Evolutionary conservation across 2,113 vertebrate species (phyloP).

Genomic region (Upupa epops): DNA sequence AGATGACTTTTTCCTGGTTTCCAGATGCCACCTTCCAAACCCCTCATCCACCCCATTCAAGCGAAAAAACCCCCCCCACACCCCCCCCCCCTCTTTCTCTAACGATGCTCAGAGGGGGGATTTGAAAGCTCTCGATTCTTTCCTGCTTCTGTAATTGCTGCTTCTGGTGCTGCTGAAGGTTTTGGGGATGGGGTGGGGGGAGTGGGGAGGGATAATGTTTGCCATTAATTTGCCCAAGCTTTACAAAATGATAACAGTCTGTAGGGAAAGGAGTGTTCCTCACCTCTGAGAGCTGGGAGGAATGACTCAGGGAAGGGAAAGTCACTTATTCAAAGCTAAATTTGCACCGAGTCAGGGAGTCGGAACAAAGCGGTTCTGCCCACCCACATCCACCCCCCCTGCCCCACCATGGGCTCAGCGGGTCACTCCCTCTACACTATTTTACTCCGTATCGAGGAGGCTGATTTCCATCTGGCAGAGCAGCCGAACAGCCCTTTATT

Average conservation of each 20-base stretch:
- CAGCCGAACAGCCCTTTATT: not conserved
- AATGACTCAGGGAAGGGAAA: slow-evolving; percentile 16
- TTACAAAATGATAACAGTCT: not conserved
- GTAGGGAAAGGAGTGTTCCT: not conserved
- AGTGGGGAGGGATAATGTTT: not conserved
- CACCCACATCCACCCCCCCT: no score
- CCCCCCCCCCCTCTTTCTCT: not conserved
- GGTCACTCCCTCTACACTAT: slow-evolving; percentile 28
- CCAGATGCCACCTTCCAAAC: not conserved
- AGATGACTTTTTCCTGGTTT: not conserved
- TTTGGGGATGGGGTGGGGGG: not conserved
- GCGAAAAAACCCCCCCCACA: no score
- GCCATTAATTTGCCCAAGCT: not conserved
- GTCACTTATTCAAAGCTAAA: not conserved
- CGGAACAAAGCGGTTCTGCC: not conserved
- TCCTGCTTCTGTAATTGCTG: not conserved
- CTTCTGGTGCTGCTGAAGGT: not conserved
- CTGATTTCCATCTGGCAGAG: not conserved
- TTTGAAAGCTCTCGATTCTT: not conserved
- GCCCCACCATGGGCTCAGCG: not conserved
- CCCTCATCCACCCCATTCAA: not conserved
- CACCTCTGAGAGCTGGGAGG: not conserved
- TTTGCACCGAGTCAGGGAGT: not conserved
- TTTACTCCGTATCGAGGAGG: not conserved
- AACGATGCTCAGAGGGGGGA: not conserved